Evolutionary conservation across 2,888 invertebrate species (phyloP).

Genomic region (Hypena proboscidalis): DNA sequence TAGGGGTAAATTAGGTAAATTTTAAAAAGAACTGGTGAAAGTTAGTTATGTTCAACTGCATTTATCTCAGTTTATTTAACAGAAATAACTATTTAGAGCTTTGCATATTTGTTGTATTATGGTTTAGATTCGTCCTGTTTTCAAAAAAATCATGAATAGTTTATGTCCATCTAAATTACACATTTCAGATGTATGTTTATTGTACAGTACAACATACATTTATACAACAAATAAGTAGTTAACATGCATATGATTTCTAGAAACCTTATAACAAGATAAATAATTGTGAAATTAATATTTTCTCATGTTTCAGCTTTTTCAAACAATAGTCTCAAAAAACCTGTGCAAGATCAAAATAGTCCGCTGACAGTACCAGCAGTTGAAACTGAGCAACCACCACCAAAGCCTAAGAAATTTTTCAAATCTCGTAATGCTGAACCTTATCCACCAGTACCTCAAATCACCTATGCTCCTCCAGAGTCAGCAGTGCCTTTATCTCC

Average conservation of each 20-base stretch:
- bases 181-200: neutral
- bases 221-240: neutral
- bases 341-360: constrained; percentile 83
- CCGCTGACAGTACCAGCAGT: constrained; percentile 82
- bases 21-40: constrained; percentile 41
- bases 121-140: too few species aligned
- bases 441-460: constrained; percentile 82
- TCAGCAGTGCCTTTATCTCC: constrained; percentile 76
- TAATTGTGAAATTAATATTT: constrained; percentile 6
- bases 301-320: constrained; percentile 72
- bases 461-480: constrained; percentile 80
- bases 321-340: constrained; percentile 72
- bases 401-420: constrained; percentile 95
- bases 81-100: too few species aligned
- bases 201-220: too few species aligned
- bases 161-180: neutral
- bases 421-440: constrained; percentile 92
- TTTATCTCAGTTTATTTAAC: too few species aligned
- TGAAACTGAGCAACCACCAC: constrained; percentile 82
- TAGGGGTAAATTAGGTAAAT: constrained; percentile 27
- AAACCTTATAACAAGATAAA: neutral
- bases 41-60: constrained; percentile 34
- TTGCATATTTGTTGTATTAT: too few species aligned
- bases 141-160: too few species aligned
- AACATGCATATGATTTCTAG: neutral